Evolutionary conservation across 2,888 invertebrate species (phyloP), one percentile per base, ranked within the genome.

Genomic region (Biston betularia): DNA sequence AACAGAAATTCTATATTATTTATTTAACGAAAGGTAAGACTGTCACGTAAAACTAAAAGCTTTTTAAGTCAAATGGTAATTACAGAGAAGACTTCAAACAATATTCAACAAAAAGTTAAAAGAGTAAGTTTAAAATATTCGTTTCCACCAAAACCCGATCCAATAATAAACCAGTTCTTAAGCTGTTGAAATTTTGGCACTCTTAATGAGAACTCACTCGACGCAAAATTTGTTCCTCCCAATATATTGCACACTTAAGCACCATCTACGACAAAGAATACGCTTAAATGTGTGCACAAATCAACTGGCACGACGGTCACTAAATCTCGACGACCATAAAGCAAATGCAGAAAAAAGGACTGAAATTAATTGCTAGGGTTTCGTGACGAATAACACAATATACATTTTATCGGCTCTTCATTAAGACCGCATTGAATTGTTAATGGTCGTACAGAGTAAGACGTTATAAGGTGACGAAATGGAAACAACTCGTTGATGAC

Each of bases 371-470:
- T 90, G 87, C 88, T 74, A 79, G 74, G 80, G 81, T 81, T 81
- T 83, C 84, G 85, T 89, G 89, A 91, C 85, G 89, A 88, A 89
- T 86, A 83, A 81, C 85, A 86, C 89, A 86, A 88, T 92, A 90
- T 89, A 91, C 88, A 89, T 92, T 89, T 92, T 92, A 92, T 92
- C 90, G 81, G 84, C 83, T 91, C 89, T 88, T 91, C 90, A 93
- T 92, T 92, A 91, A 88, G 90, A 83, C 79, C 75, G 87, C 76
- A 92, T 90, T 92, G 92, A 90, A 90, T 87, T 87, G 88, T 92
- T 92, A 92, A 93, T 92, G 92, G 88, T 80, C 83, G 85, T 84
- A 82, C 81, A 76, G 76, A 84, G 79, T 82, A 84, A 83, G 84
- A 86, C 82, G 79, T 89, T 90, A 88, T 89, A 86, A 87, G 83